Percentiles rank a stretch among this genome's conserved stretches.
phyloP scores from a whole-genome alignment of 1,140 invertebrate species.

The Pygmarrhopalites habei region DNA sequence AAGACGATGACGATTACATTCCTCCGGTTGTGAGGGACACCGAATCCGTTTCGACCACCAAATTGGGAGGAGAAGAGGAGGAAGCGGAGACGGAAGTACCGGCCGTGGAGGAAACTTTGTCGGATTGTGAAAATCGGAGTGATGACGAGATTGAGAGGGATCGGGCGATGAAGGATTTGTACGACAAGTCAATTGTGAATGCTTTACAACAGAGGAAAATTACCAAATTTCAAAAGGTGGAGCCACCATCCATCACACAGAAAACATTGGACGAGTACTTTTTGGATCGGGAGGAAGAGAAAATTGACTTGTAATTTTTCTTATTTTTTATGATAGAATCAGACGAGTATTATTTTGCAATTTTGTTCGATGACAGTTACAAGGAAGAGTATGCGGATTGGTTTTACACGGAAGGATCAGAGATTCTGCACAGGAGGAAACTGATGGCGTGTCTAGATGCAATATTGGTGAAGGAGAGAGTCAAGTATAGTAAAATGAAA shows the following conservation, averaged over 20 bases:
- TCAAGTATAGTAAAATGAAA: conserved; percentile 9
- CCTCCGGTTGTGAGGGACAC: background rate
- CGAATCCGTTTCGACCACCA: background rate
- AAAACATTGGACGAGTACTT: conserved; percentile 27
- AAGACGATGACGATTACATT: background rate
- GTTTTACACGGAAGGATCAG: conserved; percentile 22
- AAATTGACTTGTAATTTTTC: conserved; percentile 11
- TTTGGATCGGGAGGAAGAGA: conserved; percentile 17
- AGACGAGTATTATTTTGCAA: background rate
- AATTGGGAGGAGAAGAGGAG: background rate
- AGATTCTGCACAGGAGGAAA: conserved; percentile 12
- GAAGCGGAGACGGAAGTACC: background rate
- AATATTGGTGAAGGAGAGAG: conserved; percentile 19
- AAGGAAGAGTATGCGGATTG: background rate
- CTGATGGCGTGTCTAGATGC: conserved; percentile 22
- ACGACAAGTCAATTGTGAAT: background rate
- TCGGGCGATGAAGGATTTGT: background rate
- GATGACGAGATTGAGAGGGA: background rate
- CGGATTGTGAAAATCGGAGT: background rate
- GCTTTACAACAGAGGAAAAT: background rate
- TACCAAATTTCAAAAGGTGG: background rate
- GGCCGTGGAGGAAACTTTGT: background rate
- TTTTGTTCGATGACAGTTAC: too few relatives aligned
- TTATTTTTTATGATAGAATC: background rate
- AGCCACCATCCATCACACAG: conserved; percentile 2